Percentiles rank a stretch among this genome's conserved stretches.
Evolutionary conservation across 2,888 invertebrate species (phyloP).

Genomic region (Nemurella pictetii): DNA sequence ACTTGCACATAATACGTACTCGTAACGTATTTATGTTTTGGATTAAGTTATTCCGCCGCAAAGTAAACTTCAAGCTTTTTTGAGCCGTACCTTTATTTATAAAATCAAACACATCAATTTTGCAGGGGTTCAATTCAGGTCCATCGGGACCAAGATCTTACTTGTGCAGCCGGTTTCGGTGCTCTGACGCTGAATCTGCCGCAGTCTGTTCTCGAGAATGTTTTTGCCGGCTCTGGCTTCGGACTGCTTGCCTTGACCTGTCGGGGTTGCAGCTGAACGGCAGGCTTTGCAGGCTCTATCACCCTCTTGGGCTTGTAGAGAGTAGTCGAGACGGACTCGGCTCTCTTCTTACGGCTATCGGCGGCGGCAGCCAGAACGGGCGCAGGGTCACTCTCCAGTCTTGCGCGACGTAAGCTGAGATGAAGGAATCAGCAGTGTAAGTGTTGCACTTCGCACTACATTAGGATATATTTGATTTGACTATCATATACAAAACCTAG

Average conservation of each 20-base stretch:
- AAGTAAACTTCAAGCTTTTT: too few species aligned
- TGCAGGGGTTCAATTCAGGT: too few species aligned
- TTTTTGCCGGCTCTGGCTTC: constrained; percentile 34
- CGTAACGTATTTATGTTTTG: too few species aligned
- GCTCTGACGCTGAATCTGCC: constrained; percentile 66
- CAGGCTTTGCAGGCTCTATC: constrained; percentile 43
- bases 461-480: too few species aligned
- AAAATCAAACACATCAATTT: background rate
- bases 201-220: constrained; percentile 62
- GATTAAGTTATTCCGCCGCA: too few species aligned
- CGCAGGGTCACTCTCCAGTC: constrained; percentile 58
- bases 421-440: background rate
- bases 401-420: constrained; percentile 64
- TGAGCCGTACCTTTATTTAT: too few species aligned
- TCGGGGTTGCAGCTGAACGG: constrained; percentile 38
- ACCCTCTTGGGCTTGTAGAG: constrained; percentile 34
- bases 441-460: too few species aligned
- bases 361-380: constrained; percentile 46
- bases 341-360: constrained; percentile 38
- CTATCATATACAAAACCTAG: too few species aligned
- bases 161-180: constrained; percentile 36
- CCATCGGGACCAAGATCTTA: constrained; percentile 9
- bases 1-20: too few species aligned
- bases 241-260: constrained; percentile 30
- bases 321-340: constrained; percentile 34